Evolutionary conservation across 2,888 invertebrate genomes (phyloP).

Genomic region (Rosalia funebris): DNA sequence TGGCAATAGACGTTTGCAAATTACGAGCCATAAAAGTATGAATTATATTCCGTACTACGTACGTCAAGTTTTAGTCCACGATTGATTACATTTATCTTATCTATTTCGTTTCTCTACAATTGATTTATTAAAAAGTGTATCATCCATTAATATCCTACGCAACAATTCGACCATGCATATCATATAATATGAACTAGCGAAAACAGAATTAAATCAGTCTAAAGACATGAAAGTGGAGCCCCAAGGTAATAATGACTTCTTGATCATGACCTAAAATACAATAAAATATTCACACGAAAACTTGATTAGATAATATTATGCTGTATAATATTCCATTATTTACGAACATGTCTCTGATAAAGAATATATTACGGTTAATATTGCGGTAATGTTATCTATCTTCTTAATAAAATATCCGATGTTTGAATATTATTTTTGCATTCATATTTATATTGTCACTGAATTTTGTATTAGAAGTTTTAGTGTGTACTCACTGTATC

Average conservation of each 20-base stretch:
- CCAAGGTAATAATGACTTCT: no score
- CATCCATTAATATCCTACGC: neutral
- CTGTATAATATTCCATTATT: neutral
- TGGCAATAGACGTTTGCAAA: no score
- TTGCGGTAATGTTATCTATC: no score
- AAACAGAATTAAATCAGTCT: neutral
- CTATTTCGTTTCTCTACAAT: neutral
- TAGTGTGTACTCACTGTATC: no score
- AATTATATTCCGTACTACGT: no score
- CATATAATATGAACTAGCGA: neutral
- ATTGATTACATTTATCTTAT: neutral
- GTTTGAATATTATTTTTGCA: no score
- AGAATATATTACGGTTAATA: neutral
- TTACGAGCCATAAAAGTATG: no score
- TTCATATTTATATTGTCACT: no score
- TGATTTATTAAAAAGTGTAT: neutral
- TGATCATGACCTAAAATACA: slow-evolving; percentile 32
- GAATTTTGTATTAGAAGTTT: no score
- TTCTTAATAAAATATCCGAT: no score
- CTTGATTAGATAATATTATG: slow-evolving; percentile 23
- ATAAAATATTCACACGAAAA: slow-evolving; percentile 20
- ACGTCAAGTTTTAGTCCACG: no score
- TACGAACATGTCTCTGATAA: slow-evolving; percentile 5
- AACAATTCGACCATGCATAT: neutral
- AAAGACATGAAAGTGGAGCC: no score